Evolutionary conservation across 2,797 vertebrate genomes (phyloP), one percentile per base, ranked within the genome.

Genomic region (Lacerta bilineata): DNA sequence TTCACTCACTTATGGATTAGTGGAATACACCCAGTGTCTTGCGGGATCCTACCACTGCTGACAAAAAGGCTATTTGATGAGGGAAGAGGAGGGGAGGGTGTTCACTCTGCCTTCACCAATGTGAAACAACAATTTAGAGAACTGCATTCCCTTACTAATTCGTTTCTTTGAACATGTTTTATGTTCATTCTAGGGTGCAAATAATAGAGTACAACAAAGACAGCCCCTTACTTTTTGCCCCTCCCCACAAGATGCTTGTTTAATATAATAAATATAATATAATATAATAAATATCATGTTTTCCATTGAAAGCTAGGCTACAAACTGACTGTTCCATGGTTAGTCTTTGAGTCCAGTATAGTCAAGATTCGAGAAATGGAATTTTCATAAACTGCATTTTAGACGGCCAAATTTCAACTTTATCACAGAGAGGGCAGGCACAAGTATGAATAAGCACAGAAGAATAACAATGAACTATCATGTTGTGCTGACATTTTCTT

Each of bases 11-110:
- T 88, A 43, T 1, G 8, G 80, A 85, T 92, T 23, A 0, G 1
- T 87, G 69, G 82, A 91, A 59, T 29, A 88, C 76, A 87, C 39
- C 76, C 59, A 87, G 55, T 84, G 18, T 25, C 59, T 89, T 64
- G 29, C 20, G 69, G 3, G 25, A 0, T 50, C 66, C 36, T 87
- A 15, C 87, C 84, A 76, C 68, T 71, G 75, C 69, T 81, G 82
- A 17, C 8, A 39, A 0, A 29, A 46, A 10, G 64, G 74, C 27
- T 83, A 0, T 36, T 36, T 36, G 55, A 74, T n/a, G 25, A 10
- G 29, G 25, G 6, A 7, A 43, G 41, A 7, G 50, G 50, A 50
- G 50, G 50, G 50, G 50, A 50, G 50, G 41, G 41, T 46, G 23
- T 87, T 80, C 5, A 4, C 5, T 1, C 46, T 91, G 81, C 59